A percentile compares a stretch with the other conserved stretches of the same genome.
phyloP scores from a whole-genome alignment of 2,888 invertebrate genomes.

The Tipula helvola region DNA sequence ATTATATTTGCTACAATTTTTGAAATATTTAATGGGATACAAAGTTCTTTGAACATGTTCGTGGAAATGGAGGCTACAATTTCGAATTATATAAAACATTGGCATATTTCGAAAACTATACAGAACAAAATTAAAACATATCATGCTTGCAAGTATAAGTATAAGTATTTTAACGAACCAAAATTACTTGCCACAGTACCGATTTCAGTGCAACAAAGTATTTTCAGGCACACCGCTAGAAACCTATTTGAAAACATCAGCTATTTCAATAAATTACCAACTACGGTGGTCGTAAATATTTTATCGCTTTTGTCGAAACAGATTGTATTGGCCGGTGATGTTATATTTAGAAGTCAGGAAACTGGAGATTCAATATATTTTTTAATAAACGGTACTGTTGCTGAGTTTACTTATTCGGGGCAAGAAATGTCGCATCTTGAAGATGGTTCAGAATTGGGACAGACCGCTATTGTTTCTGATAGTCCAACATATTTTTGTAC shows the following conservation, averaged over 20 bases:
- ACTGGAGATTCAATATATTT: constrained; percentile 53
- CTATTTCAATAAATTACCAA: background rate
- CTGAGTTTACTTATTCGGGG: constrained; percentile 45
- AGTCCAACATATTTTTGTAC: too few species aligned
- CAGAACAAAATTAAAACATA: background rate
- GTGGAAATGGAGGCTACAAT: background rate
- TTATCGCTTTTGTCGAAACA: constrained; percentile 42
- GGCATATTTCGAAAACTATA: background rate
- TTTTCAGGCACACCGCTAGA: background rate
- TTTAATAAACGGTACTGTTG: constrained; percentile 46
- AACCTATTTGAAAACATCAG: background rate
- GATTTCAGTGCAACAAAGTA: background rate
- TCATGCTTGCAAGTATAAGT: background rate
- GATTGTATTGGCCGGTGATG: constrained; percentile 46
- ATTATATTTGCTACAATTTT: background rate
- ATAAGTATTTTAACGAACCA: background rate
- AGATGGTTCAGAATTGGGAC: constrained; percentile 44
- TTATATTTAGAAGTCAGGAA: constrained; percentile 44
- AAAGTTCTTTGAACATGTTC: background rate
- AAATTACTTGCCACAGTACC: background rate
- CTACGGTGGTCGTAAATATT: constrained; percentile 34
- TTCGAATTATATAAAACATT: background rate
- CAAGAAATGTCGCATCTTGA: constrained; percentile 44
- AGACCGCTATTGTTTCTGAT: too few species aligned
- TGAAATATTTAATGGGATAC: background rate